Evolutionary conservation across 2,113 vertebrate species (phyloP).

Genomic region (Trogon surrucura): DNA sequence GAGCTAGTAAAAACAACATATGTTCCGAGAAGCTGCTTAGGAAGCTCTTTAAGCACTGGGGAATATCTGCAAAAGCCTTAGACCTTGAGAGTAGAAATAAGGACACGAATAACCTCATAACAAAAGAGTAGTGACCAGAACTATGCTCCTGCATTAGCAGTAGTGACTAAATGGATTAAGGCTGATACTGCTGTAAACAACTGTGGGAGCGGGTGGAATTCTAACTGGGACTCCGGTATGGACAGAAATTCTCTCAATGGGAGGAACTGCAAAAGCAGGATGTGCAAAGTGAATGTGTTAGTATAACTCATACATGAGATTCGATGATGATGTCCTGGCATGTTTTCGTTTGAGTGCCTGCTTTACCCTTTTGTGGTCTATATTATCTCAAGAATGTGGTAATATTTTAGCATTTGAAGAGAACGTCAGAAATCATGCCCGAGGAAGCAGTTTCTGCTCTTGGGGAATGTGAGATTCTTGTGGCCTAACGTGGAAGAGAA

Average conservation of each 20-base stretch:
- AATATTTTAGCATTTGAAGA: not conserved
- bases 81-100: constrained; percentile 19
- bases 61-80: constrained; percentile 22
- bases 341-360: not conserved
- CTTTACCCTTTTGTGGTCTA: not conserved
- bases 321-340: not conserved
- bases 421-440: not conserved
- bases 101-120: not conserved
- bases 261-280: not conserved
- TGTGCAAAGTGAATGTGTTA: not conserved
- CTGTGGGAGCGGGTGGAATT: not conserved
- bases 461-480: not conserved
- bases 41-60: constrained; percentile 32
- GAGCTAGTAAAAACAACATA: constrained; percentile 60
- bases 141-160: not conserved
- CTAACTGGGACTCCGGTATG: not conserved
- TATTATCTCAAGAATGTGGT: not conserved
- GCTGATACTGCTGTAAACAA: constrained; percentile 1
- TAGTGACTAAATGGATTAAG: not conserved
- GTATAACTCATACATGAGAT: not conserved
- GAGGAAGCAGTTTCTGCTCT: not conserved
- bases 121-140: not conserved
- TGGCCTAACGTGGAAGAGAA: not conserved
- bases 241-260: not conserved
- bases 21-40: constrained; percentile 66